phyloP scores from a whole-genome alignment of 37 sponge, comb jelly and placozoan species.

The Hexactinellida sp. region DNA sequence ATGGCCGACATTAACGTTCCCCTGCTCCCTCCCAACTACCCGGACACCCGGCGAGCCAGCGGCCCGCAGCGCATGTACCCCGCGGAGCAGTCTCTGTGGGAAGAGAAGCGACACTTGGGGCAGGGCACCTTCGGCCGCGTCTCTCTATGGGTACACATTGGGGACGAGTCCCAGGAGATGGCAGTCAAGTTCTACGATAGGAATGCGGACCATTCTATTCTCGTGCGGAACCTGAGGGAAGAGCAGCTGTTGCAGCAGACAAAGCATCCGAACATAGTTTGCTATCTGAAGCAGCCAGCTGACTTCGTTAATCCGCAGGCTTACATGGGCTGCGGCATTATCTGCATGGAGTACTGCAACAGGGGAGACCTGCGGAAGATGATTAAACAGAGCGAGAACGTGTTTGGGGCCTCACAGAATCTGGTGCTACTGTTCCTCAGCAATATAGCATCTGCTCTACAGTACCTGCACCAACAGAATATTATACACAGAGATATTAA shows the following conservation, averaged over 20 bases:
- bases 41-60: neutral
- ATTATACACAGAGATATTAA: slow-evolving; percentile 13
- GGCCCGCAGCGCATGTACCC: neutral
- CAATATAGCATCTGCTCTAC: neutral
- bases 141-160: neutral
- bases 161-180: neutral
- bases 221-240: neutral
- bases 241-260: neutral
- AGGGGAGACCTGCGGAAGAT: neutral
- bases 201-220: neutral
- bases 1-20: neutral
- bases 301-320: neutral
- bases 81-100: neutral
- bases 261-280: neutral
- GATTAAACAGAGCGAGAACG: neutral
- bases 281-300: neutral
- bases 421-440: neutral
- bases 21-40: neutral
- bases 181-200: neutral
- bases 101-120: neutral
- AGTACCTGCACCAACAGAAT: neutral
- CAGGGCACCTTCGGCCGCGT: neutral
- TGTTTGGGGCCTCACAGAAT: neutral
- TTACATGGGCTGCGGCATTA: neutral
- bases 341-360: slow-evolving; percentile 9